Evolutionary conservation across 2,113 vertebrate species (phyloP), one percentile per base, ranked within the genome.

Genomic region (Hemiscyllium ocellatum): DNA sequence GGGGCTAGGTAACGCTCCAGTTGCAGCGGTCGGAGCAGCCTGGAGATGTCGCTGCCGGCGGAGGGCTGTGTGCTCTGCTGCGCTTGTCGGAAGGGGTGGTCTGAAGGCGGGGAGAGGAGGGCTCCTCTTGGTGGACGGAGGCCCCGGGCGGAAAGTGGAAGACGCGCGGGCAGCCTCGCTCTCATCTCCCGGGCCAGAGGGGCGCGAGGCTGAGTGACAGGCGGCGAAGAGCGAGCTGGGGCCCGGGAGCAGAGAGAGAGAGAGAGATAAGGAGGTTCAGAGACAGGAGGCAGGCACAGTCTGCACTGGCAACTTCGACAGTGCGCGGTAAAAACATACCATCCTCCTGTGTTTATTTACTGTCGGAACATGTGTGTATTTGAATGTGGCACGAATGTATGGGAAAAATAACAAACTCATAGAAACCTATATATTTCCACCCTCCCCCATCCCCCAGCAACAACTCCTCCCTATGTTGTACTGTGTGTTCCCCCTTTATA

Each of bases 161-260:
- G 37, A n/a, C 13, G 66, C 42, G 94, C 42, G 94, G 69, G 66
- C 72, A 94, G 90, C 90, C 65, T 94, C 90, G 90, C 90, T 94
- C 61, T 94, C 15, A 37, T 61, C n/a, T 66, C 89, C 15, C 89
- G 89, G 89, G 90, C 37, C n/a, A n/a, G 65, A 13, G 61, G 0
- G 68, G 42, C 10, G 66, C 47, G 37, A 69, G 91, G 68, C 66
- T 47, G 93, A 37, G 37, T 47, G 87, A 19, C 87, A 61, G 29
- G 72, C 72, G 72, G 72, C 72, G 33, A 29, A 76, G 72, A 29
- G 72, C 29, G 72, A 76, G 29, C 72, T 12, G 52, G 87, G 87
- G 50, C 13, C 50, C 26, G 86, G 80, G 50, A 90, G 12, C 52
- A 6, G 47, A 90, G 33, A 78, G 76, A 42, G 33, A 78, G 76